A percentile compares a stretch with the other conserved stretches of the same genome.
Conservation (phyloP, 2,888 invertebrate genomes). For the Argynnis bischoffii region DNA sequence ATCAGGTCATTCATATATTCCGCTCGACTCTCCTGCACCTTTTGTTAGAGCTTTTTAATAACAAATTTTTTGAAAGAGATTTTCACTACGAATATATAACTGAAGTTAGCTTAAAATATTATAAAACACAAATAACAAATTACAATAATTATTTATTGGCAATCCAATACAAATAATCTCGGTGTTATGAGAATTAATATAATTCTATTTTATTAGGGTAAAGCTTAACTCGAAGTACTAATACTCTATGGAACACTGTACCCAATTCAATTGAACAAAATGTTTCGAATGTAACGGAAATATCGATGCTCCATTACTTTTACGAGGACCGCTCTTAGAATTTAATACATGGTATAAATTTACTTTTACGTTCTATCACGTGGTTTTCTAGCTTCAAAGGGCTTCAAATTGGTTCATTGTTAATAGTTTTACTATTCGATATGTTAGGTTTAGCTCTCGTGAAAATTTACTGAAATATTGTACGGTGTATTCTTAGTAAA, state of each 20-base stretch:
- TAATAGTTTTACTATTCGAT: background rate
- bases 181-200: background rate
- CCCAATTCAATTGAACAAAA: constrained; percentile 36
- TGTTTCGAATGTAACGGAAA: constrained; percentile 29
- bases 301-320: constrained; percentile 33
- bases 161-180: background rate
- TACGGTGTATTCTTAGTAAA: background rate
- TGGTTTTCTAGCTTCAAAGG: background rate
- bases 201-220: constrained; percentile 9
- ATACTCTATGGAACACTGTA: constrained; percentile 12
- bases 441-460: no score
- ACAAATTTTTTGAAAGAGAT: no score
- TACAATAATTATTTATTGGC: no score
- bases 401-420: background rate
- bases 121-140: no score
- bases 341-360: constrained; percentile 27
- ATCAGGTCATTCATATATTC: no score
- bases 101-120: no score
- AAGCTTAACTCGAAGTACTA: background rate
- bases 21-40: no score
- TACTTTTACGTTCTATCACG: constrained; percentile 16
- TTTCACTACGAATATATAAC: no score
- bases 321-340: constrained; percentile 20
- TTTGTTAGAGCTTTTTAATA: no score
- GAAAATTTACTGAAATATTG: background rate